phyloP scores from a whole-genome alignment of 2,113 vertebrate genomes.

The Empidonax traillii region DNA sequence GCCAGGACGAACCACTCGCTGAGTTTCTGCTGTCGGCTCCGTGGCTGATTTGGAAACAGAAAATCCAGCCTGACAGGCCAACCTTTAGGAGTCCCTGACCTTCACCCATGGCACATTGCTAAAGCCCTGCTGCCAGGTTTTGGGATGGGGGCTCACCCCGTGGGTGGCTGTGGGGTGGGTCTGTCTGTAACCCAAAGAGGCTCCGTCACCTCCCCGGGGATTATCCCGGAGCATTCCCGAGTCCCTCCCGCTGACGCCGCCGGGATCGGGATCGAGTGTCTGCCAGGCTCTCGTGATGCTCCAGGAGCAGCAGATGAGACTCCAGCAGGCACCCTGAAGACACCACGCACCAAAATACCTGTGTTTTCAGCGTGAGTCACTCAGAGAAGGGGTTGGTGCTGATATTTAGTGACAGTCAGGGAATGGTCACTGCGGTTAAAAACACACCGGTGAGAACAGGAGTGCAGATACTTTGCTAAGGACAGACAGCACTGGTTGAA shows the following conservation, averaged over 20 bases:
- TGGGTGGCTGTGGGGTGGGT: accelerated
- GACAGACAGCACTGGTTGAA: not conserved
- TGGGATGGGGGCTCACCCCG: accelerated
- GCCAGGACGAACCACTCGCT: not conserved
- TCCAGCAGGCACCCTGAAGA: not conserved
- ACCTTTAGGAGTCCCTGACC: not conserved
- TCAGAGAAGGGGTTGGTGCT: not conserved
- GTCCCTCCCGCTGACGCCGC: accelerated
- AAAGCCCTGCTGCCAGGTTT: not conserved
- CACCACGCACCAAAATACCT: not conserved
- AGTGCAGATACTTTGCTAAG: not conserved
- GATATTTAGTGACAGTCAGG: not conserved
- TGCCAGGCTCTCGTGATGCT: not conserved
- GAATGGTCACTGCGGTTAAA: not conserved
- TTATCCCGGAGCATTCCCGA: not conserved
- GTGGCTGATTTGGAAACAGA: not conserved
- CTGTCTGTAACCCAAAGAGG: not conserved
- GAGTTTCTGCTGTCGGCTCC: accelerated
- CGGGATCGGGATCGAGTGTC: not conserved
- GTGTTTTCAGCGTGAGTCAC: not conserved
- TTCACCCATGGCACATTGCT: accelerated
- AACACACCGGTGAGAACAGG: not conserved
- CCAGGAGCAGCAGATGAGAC: accelerated
- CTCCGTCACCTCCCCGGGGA: not conserved
- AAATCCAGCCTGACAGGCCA: not conserved